Percentiles rank a stretch among this genome's conserved stretches.
These are phyloP conservation scores for Myxocyprinus asiaticus DNA, from an alignment of 2,113 vertebrate species.

Conservation along the genomic window DNA sequence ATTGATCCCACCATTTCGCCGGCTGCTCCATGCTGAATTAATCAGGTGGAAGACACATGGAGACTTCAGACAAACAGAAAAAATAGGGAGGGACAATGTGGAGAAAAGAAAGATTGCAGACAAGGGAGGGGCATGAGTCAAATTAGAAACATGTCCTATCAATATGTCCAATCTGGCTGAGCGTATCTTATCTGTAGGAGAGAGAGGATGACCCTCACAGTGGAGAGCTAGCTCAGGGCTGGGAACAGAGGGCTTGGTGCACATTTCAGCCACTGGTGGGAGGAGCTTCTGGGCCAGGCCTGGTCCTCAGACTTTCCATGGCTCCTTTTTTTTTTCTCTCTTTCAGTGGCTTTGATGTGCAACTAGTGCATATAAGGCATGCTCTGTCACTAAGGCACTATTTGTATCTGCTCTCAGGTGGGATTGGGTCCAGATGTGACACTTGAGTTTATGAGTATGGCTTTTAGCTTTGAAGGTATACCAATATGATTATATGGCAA, in stretches of 20 bases:
- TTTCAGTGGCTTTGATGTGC: conserved; percentile 56
- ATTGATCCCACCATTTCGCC: conserved; percentile 65
- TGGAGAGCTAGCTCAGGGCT: conserved; percentile 48
- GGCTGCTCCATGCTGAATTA: conserved; percentile 68
- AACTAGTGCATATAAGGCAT: conserved; percentile 49
- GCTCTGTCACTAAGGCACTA: conserved; percentile 54
- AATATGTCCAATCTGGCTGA: conserved; percentile 72
- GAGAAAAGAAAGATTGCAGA: conserved; percentile 52
- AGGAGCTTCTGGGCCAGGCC: conserved; percentile 10
- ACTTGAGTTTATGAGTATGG: conserved; percentile 46
- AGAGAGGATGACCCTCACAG: conserved; percentile 45
- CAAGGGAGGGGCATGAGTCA: conserved; percentile 71
- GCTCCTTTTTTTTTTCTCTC: conserved; percentile 7
- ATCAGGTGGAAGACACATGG: conserved; percentile 83
- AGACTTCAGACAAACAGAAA: conserved; percentile 59
- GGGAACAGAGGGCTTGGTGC: conserved; percentile 23
- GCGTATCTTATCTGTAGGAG: conserved; percentile 68
- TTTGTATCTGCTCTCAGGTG: conserved; percentile 68
- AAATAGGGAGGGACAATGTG: conserved; percentile 1
- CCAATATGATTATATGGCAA: no score
- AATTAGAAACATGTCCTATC: conserved; percentile 73
- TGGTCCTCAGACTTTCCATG: conserved; percentile 3
- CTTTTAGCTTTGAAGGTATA: neutral
- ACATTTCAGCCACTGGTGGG: neutral
- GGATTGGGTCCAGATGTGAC: conserved; percentile 71